Base-by-base conservation (phyloP, 2,888 invertebrate species). In the Rotaria macrura region DNA sequence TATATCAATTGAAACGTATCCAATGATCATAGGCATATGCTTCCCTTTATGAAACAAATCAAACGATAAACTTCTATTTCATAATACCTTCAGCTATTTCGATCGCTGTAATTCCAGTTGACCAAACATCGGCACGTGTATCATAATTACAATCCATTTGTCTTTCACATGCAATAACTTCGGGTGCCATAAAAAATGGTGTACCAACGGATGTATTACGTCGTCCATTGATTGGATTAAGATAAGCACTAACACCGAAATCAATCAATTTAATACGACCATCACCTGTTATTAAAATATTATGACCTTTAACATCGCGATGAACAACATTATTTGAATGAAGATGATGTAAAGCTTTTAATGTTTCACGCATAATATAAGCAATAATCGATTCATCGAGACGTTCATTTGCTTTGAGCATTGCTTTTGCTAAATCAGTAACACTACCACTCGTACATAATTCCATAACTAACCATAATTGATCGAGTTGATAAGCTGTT, bases 161-260 rank as follows among this genome's bases (percentile, higher is more conserved):
- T 89, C 94, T 94, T 90, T 95, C 95, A 90, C 95, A 95, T 14
- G 94, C 94, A 89, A 95, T 94, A 25, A 94, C 93, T 92, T 96
- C 96, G 2, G 96, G 96, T 9, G 96, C 95, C 95, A 96, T 96
- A 96, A 96, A 96, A 89, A 94, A 94, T 0, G 96, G 96, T 0
- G 96, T 95, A 0, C 96, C 96, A 86, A 96, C 93, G 88, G 93
- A 94, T 0, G 95, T 95, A 89, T 94, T 94, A 87, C 94, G 92
- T 25, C 88, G 84, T n/a, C 87, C 87, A 4, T 84, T 55, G 3
- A 87, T 85, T 40, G 93, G 93, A 87, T 93, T 93, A 87, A 95
- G 91, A 90, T 93, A 93, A 29, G 94, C 94, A 4, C 94, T 94
- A 6, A 95, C 94, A 29, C 95, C 96, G 89, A 96, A 96, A 91